A percentile compares a stretch with the other conserved stretches of the same genome.
Evolutionary conservation across 2,113 vertebrate genomes (phyloP).

Genomic region (Melozone crissalis): DNA sequence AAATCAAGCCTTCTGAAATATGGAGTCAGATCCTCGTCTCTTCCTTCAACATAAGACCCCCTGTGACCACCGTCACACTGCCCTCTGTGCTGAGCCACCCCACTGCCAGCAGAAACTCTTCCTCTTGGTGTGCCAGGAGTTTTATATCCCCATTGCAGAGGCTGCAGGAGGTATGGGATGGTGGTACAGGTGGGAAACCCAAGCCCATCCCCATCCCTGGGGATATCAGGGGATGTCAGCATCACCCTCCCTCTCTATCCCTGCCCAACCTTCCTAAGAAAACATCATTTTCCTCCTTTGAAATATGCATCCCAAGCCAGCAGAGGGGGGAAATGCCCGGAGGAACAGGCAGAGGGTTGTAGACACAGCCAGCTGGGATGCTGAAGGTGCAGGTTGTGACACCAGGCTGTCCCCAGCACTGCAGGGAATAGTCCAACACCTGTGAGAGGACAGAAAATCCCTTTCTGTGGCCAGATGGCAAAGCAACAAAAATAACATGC

Average conservation of each 20-base stretch:
- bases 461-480: neutral
- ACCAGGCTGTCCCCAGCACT: neutral
- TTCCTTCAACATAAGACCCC: no score
- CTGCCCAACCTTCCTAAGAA: neutral
- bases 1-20: no score
- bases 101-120: neutral
- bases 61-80: neutral
- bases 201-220: neutral
- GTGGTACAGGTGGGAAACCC: neutral
- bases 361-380: neutral
- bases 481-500: neutral
- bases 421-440: neutral
- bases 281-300: neutral
- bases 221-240: neutral
- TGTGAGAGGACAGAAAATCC: neutral
- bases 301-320: neutral
- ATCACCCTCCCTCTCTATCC: neutral
- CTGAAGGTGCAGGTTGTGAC: neutral
- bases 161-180: neutral
- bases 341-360: neutral
- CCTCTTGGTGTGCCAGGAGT: fast-evolving
- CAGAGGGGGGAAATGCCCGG: fast-evolving
- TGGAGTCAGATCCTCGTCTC: no score
- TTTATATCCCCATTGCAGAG: neutral
- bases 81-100: neutral